A percentile compares a stretch with the other conserved stretches of the same genome.
phyloP scores from a whole-genome alignment of 2,797 vertebrate species.

The Poecilia velifera region DNA sequence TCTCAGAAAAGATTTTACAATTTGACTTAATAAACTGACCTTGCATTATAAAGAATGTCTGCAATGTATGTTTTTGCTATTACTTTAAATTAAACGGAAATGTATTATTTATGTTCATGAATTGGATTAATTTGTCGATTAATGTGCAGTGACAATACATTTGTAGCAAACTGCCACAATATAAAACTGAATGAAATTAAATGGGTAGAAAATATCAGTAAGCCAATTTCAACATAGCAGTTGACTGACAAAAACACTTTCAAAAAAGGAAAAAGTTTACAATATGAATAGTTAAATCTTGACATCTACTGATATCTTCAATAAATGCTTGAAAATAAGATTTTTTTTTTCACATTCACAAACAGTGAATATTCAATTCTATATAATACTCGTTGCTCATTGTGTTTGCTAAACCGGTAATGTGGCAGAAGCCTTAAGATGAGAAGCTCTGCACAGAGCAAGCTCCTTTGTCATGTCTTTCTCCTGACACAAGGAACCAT shows the following conservation, averaged over 20 bases:
- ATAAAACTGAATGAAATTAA: background rate
- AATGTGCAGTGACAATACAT: background rate
- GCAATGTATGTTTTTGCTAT: background rate
- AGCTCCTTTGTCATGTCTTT: constrained; percentile 14
- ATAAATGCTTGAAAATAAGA: background rate
- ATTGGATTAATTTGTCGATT: background rate
- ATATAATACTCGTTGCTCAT: constrained; percentile 2
- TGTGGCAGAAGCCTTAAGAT: constrained; percentile 28
- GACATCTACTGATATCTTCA: background rate
- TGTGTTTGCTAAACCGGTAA: constrained; percentile 38
- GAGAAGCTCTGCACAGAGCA: constrained; percentile 29
- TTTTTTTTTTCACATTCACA: background rate
- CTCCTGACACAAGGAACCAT: constrained; percentile 26
- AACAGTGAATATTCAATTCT: background rate
- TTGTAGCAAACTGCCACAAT: background rate
- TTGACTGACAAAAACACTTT: background rate
- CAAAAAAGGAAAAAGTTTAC: background rate
- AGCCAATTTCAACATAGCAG: background rate
- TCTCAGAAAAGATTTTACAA: background rate
- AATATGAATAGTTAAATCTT: background rate
- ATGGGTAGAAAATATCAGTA: background rate
- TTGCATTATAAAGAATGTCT: background rate
- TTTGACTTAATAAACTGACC: background rate
- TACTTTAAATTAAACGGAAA: background rate
- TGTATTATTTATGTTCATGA: no score